Conservation (phyloP, 2,888 invertebrate genomes). For the Drosophila sordidapex region DNA sequence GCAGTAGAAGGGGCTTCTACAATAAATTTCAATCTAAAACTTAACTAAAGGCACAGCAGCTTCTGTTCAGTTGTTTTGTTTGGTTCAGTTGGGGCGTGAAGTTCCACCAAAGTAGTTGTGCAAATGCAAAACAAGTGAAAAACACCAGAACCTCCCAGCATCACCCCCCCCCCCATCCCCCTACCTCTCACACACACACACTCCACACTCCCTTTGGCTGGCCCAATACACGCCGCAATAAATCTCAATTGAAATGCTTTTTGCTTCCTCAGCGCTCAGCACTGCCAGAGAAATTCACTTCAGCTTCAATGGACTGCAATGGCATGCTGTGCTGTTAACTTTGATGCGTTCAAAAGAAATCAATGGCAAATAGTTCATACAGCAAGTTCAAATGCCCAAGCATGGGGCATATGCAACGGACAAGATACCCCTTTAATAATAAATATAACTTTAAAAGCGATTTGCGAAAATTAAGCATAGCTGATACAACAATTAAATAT, state of each 20-base stretch:
- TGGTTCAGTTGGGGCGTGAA: constrained; percentile 46
- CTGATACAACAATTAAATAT: neutral
- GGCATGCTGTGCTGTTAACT: constrained; percentile 57
- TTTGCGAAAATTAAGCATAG: neutral
- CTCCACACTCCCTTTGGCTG: constrained; percentile 11
- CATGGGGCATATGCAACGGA: neutral
- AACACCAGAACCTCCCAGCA: neutral
- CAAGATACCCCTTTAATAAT: constrained; percentile 17
- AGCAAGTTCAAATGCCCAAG: constrained; percentile 37
- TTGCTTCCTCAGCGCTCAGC: constrained; percentile 51
- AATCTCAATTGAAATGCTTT: constrained; percentile 79
- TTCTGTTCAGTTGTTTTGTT: constrained; percentile 45
- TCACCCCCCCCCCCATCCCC: neutral
- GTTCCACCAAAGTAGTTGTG: constrained; percentile 62
- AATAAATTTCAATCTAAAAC: constrained; percentile 81
- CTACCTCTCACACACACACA: neutral
- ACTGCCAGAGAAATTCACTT: constrained; percentile 69
- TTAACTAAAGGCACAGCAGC: constrained; percentile 73
- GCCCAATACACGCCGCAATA: constrained; percentile 74
- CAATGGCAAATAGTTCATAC: constrained; percentile 70
- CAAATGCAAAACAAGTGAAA: constrained; percentile 72
- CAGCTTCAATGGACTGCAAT: constrained; percentile 72
- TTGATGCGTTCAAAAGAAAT: constrained; percentile 73
- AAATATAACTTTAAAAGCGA: neutral
- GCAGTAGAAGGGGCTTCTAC: constrained; percentile 23